phyloP scores from a whole-genome alignment of 2,797 vertebrate genomes.

The Lepus townsendii region DNA sequence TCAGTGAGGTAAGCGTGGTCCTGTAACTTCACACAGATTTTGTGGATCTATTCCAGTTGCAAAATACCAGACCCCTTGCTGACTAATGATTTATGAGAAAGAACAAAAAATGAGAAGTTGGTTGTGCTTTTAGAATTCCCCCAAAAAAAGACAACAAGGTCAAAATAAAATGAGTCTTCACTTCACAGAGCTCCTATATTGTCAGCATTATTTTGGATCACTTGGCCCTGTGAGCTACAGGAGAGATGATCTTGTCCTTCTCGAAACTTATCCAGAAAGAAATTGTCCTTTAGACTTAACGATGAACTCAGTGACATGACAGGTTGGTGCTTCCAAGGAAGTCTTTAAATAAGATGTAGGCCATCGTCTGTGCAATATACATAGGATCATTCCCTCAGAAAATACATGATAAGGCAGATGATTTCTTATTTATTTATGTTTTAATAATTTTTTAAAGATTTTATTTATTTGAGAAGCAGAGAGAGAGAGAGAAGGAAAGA shows the following conservation, averaged over 20 bases:
- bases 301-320: neutral
- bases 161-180: neutral
- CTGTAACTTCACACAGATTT: neutral
- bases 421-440: neutral
- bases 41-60: neutral
- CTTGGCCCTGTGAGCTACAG: neutral
- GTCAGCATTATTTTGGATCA: neutral
- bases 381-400: neutral
- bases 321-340: neutral
- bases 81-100: neutral
- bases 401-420: neutral
- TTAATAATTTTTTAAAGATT: too few species aligned
- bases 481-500: too few species aligned
- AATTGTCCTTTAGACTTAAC: neutral
- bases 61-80: neutral
- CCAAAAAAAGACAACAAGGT: neutral
- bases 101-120: neutral
- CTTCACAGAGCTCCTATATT: neutral
- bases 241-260: neutral
- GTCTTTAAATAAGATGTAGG: neutral
- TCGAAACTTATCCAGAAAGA: neutral
- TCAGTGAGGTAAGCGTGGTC: neutral
- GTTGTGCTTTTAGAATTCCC: neutral
- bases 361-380: neutral
- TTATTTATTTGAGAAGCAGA: too few species aligned